A percentile compares a stretch with the other conserved stretches of the same genome.
These are phyloP conservation scores for Lepetodrilus schrolli DNA, from an alignment of 2,888 invertebrate genomes.

Conservation along the genomic window DNA sequence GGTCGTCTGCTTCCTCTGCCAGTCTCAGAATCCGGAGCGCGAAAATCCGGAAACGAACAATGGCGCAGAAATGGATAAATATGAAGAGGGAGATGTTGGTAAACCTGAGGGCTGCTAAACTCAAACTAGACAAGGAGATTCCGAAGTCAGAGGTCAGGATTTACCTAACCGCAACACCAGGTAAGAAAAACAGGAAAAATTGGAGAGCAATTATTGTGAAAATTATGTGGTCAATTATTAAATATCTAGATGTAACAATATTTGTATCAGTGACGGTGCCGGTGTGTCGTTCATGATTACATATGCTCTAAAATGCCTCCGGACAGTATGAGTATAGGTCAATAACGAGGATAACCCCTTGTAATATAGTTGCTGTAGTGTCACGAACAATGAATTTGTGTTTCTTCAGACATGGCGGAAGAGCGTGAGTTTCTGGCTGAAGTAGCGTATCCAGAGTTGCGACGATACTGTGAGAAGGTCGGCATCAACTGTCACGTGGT, in stretches of 20 bases:
- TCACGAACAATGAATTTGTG: too few species aligned
- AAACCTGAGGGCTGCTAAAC: constrained; percentile 35
- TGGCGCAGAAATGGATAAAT: constrained; percentile 34
- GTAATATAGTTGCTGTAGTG: too few species aligned
- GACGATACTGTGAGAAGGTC: constrained; percentile 38
- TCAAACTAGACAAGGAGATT: constrained; percentile 35
- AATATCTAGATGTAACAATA: too few species aligned
- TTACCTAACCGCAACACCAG: constrained; percentile 45
- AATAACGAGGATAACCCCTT: too few species aligned
- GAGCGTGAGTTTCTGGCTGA: constrained; percentile 47
- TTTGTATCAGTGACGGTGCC: too few species aligned
- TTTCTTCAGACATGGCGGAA: constrained; percentile 39
- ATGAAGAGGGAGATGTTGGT: constrained; percentile 35
- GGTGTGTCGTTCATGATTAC: too few species aligned
- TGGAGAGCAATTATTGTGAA: too few species aligned
- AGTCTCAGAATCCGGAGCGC: background rate
- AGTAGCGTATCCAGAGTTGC: constrained; percentile 42
- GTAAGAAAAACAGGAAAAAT: too few species aligned
- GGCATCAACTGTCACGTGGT: constrained; percentile 46
- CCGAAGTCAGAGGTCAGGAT: constrained; percentile 43
- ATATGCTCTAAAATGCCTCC: too few species aligned
- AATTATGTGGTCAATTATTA: too few species aligned
- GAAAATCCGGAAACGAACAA: background rate
- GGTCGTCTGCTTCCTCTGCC: background rate
- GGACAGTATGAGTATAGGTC: too few species aligned